A percentile compares a stretch with the other conserved stretches of the same genome.
phyloP scores from a whole-genome alignment of 1,140 invertebrate species.

The Pseudomyrmex concolor region DNA sequence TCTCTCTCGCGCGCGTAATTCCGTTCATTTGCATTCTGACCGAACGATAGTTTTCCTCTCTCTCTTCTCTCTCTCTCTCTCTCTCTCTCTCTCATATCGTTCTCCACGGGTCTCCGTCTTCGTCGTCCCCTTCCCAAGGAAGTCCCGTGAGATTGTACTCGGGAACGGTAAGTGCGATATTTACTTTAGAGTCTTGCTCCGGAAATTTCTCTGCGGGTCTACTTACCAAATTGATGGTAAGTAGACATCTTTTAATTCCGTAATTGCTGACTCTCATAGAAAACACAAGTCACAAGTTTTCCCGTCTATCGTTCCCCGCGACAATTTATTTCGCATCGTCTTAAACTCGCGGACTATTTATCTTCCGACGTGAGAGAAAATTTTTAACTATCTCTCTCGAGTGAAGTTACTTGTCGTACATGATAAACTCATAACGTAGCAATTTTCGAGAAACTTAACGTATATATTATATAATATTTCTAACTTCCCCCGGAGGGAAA shows the following conservation, averaged over 20 bases:
- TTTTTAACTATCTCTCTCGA: not conserved
- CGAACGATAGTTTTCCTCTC: constrained; percentile 34
- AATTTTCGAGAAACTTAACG: not conserved
- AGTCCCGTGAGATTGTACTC: constrained; percentile 14
- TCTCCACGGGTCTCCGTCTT: constrained; percentile 44
- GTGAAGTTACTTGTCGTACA: not conserved
- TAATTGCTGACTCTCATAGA: constrained; percentile 27
- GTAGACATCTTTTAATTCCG: constrained; percentile 49
- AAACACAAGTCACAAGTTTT: constrained; percentile 5
- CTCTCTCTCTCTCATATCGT: constrained; percentile 42
- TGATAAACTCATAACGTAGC: not conserved
- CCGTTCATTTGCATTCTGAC: constrained; percentile 29
- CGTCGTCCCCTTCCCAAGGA: constrained; percentile 17
- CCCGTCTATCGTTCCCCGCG: not conserved
- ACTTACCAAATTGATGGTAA: constrained; percentile 38
- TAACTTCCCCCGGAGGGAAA: too few relatives aligned
- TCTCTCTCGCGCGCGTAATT: constrained; percentile 1
- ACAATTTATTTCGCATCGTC: constrained; percentile 23
- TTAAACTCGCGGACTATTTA: not conserved
- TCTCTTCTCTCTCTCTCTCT: not conserved
- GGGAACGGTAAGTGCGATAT: constrained; percentile 45
- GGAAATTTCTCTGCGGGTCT: constrained; percentile 40
- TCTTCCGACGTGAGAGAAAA: not conserved
- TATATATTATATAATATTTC: not conserved
- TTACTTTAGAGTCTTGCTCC: constrained; percentile 50